Evolutionary conservation across 2,797 vertebrate genomes (phyloP), one percentile per base, ranked within the genome.

Genomic region (Melanotaenia pygmaea): DNA sequence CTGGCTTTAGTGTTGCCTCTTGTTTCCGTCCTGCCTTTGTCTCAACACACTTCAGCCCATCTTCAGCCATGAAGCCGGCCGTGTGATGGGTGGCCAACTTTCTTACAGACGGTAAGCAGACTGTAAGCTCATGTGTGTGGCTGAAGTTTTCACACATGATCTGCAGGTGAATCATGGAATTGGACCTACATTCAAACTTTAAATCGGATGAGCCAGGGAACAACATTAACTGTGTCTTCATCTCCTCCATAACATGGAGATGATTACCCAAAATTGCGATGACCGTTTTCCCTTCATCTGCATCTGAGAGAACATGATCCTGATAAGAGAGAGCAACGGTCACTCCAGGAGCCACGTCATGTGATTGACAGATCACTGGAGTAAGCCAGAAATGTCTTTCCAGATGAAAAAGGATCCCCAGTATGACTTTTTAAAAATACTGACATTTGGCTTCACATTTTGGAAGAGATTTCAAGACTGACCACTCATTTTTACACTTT

Each of bases 251-350:
- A 1, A 0, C 0, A 77, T 71, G 24, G 0, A 2, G 0, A 86
- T 88, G 88, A 0, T 20, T 0, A 6, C 60, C 58, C 32, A 51
- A 1, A 6, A 30, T 53, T 90, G 88, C 66, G 2, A 16, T 0
- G 0, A 1, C 20, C 12, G 0, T 0, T 60, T 76, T 1, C 89
- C 88, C 37, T 83, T 60, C 26, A 0, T 79, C 62, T 91, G 89
- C 61, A 5, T 10, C 5, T 5, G 0, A 0, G 64, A 83, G 58
- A 89, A 89, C 38, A 6, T 91, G 67, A 0, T 89, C 24, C 63
- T 90, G 60, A 71, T 91, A 1, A 82, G 72, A 40, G 74, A 91
- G 30, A 32, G 5, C 4, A 32, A 32, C 5, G 30, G 5, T 32
- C 30, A 32, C 30, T 9, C 35, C 35, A 8, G 35, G 6, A 10